Evolutionary conservation across 2,888 invertebrate species (phyloP), one percentile per base, ranked within the genome.

Genomic region (Orthosia gracilis): DNA sequence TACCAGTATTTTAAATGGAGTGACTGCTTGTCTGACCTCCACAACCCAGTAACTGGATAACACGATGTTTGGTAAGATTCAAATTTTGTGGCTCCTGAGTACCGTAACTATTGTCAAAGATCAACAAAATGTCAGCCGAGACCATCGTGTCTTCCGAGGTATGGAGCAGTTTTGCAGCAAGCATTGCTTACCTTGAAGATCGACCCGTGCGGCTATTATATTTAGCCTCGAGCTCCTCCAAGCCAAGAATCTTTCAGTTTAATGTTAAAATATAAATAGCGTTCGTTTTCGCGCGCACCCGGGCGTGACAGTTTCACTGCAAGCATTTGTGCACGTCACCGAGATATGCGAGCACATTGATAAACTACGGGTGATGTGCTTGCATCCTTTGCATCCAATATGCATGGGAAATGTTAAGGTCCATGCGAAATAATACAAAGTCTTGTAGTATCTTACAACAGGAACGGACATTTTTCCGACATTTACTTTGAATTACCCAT

Each of bases 281-380:
- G 72, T 76, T 92, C 89, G 88, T 89, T 93, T 93, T 93, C 92
- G 91, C 90, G 83, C 89, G 89, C 92, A 86, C 68, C 87, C 85
- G 89, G 79, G 90, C 93, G 89, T 92, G 87, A 89, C 91, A 83
- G 88, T 90, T 90, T 91, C 91, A 87, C 89, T 89, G 47, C 75
- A 78, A 84, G 76, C 84, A 84, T 78, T 72, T 71, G 69, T 83
- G 75, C 87, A 61, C 75, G 69, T 71, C 65, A 66, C 21, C 15
- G 68, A 64, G 73, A 54, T 54, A 59, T 63, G 70, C 55, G 55
- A 62, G 47, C 58, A 57, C 64, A 59, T 52, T 78, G 55, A 57
- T 70, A 57, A 62, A 49, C 26, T 57, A 67, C 31, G 7, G 23
- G 52, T 23, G 18, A 40, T 26, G 21, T 23, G 54, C 62, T 66